Evolutionary conservation across 2,888 invertebrate genomes (phyloP).

Genomic region (Chironomus tentans): DNA sequence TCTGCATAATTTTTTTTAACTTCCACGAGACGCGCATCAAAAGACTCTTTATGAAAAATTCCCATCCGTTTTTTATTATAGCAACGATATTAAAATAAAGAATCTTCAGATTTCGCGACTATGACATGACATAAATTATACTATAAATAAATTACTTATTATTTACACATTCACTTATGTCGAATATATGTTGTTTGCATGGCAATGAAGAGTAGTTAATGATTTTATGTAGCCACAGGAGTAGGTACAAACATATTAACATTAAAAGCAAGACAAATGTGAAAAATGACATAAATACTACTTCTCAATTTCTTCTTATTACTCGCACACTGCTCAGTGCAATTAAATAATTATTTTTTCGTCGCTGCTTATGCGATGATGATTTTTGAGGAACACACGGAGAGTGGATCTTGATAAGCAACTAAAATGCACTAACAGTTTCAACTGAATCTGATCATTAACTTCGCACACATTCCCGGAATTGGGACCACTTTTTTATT

Average conservation of each 20-base stretch:
- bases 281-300: background rate
- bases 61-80: too few relatives aligned
- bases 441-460: background rate
- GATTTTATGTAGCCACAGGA: background rate
- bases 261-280: background rate
- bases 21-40: too few relatives aligned
- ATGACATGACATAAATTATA: background rate
- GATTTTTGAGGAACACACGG: slow-evolving; percentile 21
- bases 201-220: background rate
- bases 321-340: background rate
- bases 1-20: too few relatives aligned
- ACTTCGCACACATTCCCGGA: background rate
- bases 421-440: background rate
- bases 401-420: slow-evolving; percentile 12
- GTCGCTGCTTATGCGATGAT: background rate
- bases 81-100: too few relatives aligned
- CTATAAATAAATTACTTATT: background rate
- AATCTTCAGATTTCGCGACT: background rate
- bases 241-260: background rate
- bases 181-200: background rate
- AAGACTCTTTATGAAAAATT: too few relatives aligned
- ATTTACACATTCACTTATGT: background rate
- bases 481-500: background rate
- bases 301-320: background rate
- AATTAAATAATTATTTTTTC: background rate